Evolutionary conservation across 2,888 invertebrate species (phyloP).

Genomic region (Vanessa cardui): DNA sequence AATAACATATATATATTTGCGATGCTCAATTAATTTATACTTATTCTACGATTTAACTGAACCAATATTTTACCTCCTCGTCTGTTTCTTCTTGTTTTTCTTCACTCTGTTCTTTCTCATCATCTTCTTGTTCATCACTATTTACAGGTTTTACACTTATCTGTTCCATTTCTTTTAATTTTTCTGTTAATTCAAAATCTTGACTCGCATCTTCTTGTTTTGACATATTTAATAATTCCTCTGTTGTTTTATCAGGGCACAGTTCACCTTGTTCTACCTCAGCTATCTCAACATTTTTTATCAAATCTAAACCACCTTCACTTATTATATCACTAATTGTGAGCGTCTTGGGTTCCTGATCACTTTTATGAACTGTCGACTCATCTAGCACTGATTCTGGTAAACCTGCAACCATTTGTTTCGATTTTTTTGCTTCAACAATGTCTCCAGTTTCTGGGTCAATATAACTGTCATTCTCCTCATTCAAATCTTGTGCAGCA

Average conservation of each 20-base stretch:
- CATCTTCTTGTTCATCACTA: conserved; percentile 55
- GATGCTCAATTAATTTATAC: neutral
- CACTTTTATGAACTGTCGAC: conserved; percentile 28
- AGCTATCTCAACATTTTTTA: conserved; percentile 77
- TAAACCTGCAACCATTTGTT: conserved; percentile 43
- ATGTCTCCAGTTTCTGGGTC: conserved; percentile 80
- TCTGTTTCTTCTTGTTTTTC: conserved; percentile 66
- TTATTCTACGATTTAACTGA: neutral
- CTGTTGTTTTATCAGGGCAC: conserved; percentile 70
- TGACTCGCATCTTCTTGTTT: conserved; percentile 68
- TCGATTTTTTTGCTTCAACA: conserved; percentile 57
- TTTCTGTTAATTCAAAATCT: conserved; percentile 84
- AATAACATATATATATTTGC: neutral
- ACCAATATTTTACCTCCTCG: conserved; percentile 62
- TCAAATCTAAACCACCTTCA: conserved; percentile 73
- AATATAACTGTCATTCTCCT: conserved; percentile 77
- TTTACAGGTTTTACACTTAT: conserved; percentile 74
- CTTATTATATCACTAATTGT: conserved; percentile 78
- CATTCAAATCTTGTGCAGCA: conserved; percentile 73
- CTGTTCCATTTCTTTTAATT: conserved; percentile 85
- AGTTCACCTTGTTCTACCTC: conserved; percentile 75
- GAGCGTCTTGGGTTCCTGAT: conserved; percentile 67
- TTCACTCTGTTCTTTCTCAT: conserved; percentile 51
- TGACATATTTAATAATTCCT: conserved; percentile 70
- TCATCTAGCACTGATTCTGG: conserved; percentile 35